Percentiles rank a stretch among this genome's conserved stretches.
phyloP scores from a whole-genome alignment of 2,113 vertebrate species.

The Bostrychus sinensis region DNA sequence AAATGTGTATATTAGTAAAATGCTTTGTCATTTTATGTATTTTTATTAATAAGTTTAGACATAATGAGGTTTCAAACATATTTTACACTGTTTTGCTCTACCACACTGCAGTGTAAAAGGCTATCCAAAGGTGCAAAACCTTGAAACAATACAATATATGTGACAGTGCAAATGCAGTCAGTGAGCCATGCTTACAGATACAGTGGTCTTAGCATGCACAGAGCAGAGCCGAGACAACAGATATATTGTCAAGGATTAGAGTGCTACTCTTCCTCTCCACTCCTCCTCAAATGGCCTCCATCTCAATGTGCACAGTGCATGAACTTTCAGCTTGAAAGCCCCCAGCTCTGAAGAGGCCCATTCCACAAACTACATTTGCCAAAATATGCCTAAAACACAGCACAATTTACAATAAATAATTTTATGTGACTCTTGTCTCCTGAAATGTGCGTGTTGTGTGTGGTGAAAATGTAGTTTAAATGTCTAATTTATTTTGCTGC shows the following conservation, averaged over 20 bases:
- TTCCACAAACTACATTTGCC: neutral
- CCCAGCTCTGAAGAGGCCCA: neutral
- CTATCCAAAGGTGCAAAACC: neutral
- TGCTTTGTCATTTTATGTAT: too few species aligned
- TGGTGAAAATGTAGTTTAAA: neutral
- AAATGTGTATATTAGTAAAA: too few species aligned
- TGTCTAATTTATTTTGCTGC: neutral
- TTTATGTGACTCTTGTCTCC: neutral
- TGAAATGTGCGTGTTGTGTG: neutral
- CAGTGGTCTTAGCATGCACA: neutral
- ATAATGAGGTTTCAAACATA: neutral
- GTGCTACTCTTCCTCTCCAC: conserved; percentile 10
- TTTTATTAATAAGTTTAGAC: neutral
- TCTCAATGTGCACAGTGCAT: conserved; percentile 2
- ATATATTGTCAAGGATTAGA: neutral
- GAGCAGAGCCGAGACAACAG: neutral
- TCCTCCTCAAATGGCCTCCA: conserved; percentile 15
- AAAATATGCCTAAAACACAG: neutral
- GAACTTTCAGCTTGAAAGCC: neutral
- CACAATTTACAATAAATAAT: neutral
- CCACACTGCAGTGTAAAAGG: neutral
- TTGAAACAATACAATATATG: neutral
- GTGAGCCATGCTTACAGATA: neutral
- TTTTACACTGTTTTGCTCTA: neutral
- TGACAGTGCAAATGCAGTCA: neutral